Percentiles rank a stretch among this genome's conserved stretches.
phyloP scores from a whole-genome alignment of 2,797 vertebrate species.

The Falco biarmicus region DNA sequence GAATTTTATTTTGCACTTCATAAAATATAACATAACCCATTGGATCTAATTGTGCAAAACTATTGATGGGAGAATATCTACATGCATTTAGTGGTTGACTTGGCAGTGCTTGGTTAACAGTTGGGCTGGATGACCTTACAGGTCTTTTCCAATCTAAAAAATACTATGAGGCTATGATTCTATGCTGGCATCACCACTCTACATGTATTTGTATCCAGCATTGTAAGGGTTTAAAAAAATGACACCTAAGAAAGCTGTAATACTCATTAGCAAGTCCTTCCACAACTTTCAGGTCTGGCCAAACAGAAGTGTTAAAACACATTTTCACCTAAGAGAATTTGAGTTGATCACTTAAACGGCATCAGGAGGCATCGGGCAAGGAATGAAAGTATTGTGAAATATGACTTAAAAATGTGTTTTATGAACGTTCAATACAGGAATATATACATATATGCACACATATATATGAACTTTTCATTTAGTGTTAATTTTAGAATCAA shows the following conservation, averaged over 20 bases:
- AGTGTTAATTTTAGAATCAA: neutral
- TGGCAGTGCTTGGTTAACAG: too few species aligned
- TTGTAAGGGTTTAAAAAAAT: neutral
- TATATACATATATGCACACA: neutral
- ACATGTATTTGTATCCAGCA: neutral
- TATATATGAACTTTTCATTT: neutral
- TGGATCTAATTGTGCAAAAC: neutral
- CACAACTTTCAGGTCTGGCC: slow-evolving; percentile 33
- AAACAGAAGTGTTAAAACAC: slow-evolving; percentile 61
- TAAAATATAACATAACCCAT: neutral
- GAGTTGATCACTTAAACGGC: neutral
- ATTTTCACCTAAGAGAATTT: slow-evolving; percentile 33
- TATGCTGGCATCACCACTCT: neutral
- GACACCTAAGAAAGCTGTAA: neutral
- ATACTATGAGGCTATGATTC: too few species aligned
- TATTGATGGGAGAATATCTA: neutral
- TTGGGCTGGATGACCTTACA: too few species aligned
- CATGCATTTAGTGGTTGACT: too few species aligned
- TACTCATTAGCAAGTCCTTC: slow-evolving; percentile 39
- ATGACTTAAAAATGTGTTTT: neutral
- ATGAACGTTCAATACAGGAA: neutral
- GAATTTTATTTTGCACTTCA: neutral
- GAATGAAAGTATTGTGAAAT: slow-evolving; percentile 14
- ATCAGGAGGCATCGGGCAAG: slow-evolving; percentile 9
- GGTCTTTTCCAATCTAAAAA: too few species aligned